phyloP scores from a whole-genome alignment of 2,797 vertebrate species.

The Macroramphosus scolopax region DNA sequence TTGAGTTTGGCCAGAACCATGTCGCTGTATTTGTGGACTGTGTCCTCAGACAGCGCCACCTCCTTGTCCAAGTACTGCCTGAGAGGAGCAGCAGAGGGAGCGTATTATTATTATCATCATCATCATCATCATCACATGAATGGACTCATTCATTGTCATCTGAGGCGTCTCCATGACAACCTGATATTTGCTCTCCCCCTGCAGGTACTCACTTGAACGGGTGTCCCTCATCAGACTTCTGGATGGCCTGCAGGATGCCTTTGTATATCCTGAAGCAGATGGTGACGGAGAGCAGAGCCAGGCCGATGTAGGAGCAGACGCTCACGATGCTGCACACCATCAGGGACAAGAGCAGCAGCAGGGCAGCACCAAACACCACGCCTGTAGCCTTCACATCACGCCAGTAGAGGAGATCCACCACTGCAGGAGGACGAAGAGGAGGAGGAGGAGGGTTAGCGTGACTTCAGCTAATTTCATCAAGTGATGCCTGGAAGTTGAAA shows the following conservation, averaged over 20 bases:
- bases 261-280: constrained; percentile 98
- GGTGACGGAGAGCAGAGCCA: constrained; percentile 92
- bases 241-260: constrained; percentile 95
- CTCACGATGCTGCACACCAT: constrained; percentile 96
- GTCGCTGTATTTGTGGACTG: constrained; percentile 91
- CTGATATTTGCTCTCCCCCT: no score
- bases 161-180: no score
- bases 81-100: background rate
- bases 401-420: constrained; percentile 97
- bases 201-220: constrained; percentile 98
- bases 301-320: constrained; percentile 89
- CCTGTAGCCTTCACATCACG: constrained; percentile 93
- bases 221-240: constrained; percentile 96
- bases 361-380: constrained; percentile 89
- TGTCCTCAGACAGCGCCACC: constrained; percentile 85
- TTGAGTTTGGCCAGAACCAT: constrained; percentile 85
- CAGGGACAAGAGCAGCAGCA: constrained; percentile 93
- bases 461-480: no score
- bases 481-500: no score
- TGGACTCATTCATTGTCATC: no score
- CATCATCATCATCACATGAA: no score
- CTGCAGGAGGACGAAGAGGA: constrained; percentile 67
- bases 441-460: background rate
- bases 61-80: constrained; percentile 91
- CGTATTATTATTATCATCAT: no score